phyloP scores from a whole-genome alignment of 2,797 vertebrate species.

The Synaphobranchus kaupii region DNA sequence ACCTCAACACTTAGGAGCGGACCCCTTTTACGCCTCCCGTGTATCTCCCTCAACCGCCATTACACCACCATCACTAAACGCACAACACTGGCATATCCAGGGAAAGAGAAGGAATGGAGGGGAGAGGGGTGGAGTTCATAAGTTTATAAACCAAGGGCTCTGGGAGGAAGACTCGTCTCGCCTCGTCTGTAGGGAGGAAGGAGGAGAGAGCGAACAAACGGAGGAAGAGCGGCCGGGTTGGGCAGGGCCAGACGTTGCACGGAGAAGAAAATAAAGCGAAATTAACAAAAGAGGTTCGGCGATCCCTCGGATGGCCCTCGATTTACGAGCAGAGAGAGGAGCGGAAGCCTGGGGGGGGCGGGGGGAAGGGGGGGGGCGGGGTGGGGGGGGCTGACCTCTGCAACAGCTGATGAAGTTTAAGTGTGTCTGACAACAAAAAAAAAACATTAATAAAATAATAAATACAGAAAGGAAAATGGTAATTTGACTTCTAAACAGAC shows the following conservation, averaged over 20 bases:
- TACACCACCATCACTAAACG: neutral
- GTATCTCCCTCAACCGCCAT: neutral
- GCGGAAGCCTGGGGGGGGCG: conserved; percentile 71
- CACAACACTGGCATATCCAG: neutral
- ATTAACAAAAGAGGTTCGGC: conserved; percentile 76
- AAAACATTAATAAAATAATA: conserved; percentile 45
- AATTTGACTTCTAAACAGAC: conserved; percentile 75
- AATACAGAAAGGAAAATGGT: conserved; percentile 66
- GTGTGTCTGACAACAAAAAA: conserved; percentile 69
- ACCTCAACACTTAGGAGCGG: neutral
- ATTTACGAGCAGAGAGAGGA: conserved; percentile 67
- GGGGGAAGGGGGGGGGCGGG: conserved; percentile 64
- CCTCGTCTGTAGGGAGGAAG: conserved; percentile 20
- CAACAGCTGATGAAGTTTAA: conserved; percentile 71
- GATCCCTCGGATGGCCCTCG: conserved; percentile 76
- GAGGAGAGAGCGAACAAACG: conserved; percentile 57
- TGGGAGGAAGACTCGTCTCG: neutral
- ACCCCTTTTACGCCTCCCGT: neutral
- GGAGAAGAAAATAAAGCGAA: conserved; percentile 76
- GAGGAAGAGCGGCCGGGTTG: neutral
- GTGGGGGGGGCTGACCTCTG: conserved; percentile 75
- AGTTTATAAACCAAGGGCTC: neutral
- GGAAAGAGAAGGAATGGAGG: neutral
- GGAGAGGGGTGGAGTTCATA: conserved; percentile 28
- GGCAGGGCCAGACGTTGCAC: conserved; percentile 63